Conservation (phyloP, 2,113 vertebrate species). For the Bambusicola thoracicus region DNA sequence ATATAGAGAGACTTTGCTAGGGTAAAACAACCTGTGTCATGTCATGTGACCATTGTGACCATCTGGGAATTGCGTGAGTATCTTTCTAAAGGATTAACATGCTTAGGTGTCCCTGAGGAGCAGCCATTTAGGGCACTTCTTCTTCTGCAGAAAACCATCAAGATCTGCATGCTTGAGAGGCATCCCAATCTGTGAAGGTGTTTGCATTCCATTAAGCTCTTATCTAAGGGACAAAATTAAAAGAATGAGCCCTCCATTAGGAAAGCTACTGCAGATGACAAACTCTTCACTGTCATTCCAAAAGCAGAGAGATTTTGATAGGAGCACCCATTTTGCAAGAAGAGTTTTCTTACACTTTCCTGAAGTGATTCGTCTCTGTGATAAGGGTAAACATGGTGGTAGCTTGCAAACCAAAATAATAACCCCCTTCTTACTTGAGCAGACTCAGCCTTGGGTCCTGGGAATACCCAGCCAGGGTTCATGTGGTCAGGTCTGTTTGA, state of each 20-base stretch:
- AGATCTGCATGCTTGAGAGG: background rate
- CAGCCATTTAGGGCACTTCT: background rate
- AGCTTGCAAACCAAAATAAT: background rate
- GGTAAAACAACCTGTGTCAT: background rate
- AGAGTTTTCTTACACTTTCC: background rate
- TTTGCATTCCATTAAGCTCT: background rate
- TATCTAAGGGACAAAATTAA: background rate
- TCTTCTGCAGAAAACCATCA: background rate
- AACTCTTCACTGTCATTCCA: background rate
- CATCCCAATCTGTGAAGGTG: background rate
- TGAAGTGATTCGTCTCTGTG: background rate
- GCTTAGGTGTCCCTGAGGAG: background rate
- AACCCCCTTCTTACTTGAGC: background rate
- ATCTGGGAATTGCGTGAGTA: accelerated
- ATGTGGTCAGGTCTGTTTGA: background rate
- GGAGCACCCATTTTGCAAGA: background rate
- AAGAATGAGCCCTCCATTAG: background rate
- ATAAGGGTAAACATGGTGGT: background rate
- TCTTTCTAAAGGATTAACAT: background rate
- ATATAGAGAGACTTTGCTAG: background rate
- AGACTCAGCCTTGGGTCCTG: background rate
- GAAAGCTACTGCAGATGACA: background rate
- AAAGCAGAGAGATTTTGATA: background rate
- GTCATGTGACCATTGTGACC: background rate
- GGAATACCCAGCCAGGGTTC: background rate